Percentiles rank a stretch among this genome's conserved stretches.
Evolutionary conservation across 1,140 invertebrate species (phyloP).

Genomic region (Hycleus cichorii): DNA sequence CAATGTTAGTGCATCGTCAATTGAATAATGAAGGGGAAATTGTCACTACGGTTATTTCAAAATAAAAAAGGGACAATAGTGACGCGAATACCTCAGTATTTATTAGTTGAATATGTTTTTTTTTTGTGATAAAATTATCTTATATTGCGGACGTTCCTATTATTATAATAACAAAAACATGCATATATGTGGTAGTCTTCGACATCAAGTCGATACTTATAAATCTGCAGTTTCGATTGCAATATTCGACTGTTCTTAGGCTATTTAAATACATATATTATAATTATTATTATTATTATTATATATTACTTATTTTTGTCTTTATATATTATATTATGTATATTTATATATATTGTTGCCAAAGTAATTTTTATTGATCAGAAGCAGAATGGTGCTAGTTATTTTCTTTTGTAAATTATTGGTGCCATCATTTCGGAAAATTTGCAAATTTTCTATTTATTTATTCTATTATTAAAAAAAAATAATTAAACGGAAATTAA

Average conservation of each 20-base stretch:
- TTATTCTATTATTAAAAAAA: not conserved
- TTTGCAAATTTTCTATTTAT: slow-evolving; percentile 7
- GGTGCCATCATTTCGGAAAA: slow-evolving; percentile 11
- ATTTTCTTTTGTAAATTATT: no score
- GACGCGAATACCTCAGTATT: slow-evolving; percentile 29
- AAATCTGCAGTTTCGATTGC: slow-evolving; percentile 9
- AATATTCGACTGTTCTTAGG: slow-evolving; percentile 12
- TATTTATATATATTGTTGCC: slow-evolving; percentile 18
- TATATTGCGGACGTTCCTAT: slow-evolving; percentile 29
- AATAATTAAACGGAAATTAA: no score
- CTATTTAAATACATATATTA: not conserved
- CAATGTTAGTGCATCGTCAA: slow-evolving; percentile 47
- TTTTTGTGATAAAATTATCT: slow-evolving; percentile 31
- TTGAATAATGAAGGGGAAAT: slow-evolving; percentile 34
- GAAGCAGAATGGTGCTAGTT: no score
- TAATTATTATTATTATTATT: no score
- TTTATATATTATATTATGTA: not conserved
- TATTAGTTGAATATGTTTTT: slow-evolving; percentile 19
- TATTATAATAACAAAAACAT: not conserved
- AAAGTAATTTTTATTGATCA: slow-evolving; percentile 20
- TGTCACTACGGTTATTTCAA: slow-evolving; percentile 22
- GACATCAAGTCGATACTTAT: slow-evolving; percentile 15
- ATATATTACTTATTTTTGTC: no score
- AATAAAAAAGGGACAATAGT: slow-evolving; percentile 5
- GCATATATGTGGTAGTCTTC: slow-evolving; percentile 1